Evolutionary conservation across 2,888 invertebrate species (phyloP), one percentile per base, ranked within the genome.

Genomic region (Ashinkailepas kermadecensis): DNA sequence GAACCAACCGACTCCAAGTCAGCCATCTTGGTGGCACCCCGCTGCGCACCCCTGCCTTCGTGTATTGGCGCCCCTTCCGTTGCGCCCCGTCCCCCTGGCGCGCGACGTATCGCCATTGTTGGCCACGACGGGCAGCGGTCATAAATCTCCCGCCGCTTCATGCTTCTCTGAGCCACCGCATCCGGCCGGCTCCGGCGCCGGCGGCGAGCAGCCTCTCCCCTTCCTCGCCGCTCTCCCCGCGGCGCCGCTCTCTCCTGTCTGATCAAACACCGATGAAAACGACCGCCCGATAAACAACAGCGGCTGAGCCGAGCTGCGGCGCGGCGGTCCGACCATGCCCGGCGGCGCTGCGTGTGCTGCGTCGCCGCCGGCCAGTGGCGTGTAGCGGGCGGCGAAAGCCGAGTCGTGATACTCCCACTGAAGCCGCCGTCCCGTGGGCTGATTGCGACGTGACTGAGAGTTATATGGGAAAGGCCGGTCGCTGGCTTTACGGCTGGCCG

Each of bases 151-250:
- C 23, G 21, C 21, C 74, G 54, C 74, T 74, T 74, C 74, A 74
- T 74, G 74, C 74, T 74, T 74, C 74, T 74, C 74, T 74, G 74
- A 74, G 74, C 74, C 74, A 74, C 74, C 74, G 74, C 74, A 74
- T 74, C 74, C 74, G 74, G 18, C 74, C 21, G 74, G 21, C 56
- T 9, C 74, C 23, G 70, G 74, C 74, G 74, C 54, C 74, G 74
- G 54, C 70, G 39, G 39, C 74, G 74, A 11, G 54, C 25, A 15
- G 56, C 54, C 54, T 15, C 70, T 74, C 74, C 74, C 74, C 74
- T 56, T 8, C 74, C 56, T 56, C 56, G 9, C 18, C 18, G 8
- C 18, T 11, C 56, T 54, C 74, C 1, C 74, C 70, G 23, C 70
- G 39, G 25, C 70, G 70, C 23, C 10, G 10, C 25, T 25, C 39